Evolutionary conservation across 2,888 invertebrate species (phyloP), one percentile per base, ranked within the genome.

Genomic region (Tetranychus piercei): DNA sequence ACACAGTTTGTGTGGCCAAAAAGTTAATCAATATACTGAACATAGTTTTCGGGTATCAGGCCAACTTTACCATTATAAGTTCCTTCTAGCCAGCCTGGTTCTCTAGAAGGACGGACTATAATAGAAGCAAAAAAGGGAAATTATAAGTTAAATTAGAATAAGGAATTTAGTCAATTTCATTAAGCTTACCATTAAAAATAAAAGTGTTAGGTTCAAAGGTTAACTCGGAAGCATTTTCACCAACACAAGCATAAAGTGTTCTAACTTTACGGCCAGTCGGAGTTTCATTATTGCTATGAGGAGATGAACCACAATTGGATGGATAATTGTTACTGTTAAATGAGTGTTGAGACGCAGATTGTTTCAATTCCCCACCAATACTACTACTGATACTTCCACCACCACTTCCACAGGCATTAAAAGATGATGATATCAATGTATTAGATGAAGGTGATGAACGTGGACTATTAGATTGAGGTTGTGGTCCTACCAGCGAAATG

Each of bases 181-280:
- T 73, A 1, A 1, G 81, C 85, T 85, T 84, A 94, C 96, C 94
- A 86, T 95, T 92, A 77, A 91, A 92, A 80, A 97, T 93, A 81
- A 97, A 93, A 87, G 95, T 92, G 87, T 97, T 96, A 78, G 96
- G 94, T 85, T 95, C 94, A 86, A 97, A 97, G 44, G 94, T 94
- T 79, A 97, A 86, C 86, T 97, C 97, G 78, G 94, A 92, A 81
- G 94, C 94, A 84, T 93, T 92, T 85, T 95, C 96, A 75, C 94
- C 96, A 79, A 93, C 87, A 83, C 97, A 97, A 74, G 94, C 91
- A 84, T 95, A 97, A 79, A 97, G 85, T 74, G 97, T 96, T 81
- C 94, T 87, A 77, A 95, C 96, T 81, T 76, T 76, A 44, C 73
- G n/a, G 11, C 73, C 73, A 8, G 44, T 44, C 1, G 55, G 55